These are phyloP conservation scores for Hemaris fuciformis DNA, from an alignment of 2,888 invertebrate species.

Conservation along the genomic window DNA sequence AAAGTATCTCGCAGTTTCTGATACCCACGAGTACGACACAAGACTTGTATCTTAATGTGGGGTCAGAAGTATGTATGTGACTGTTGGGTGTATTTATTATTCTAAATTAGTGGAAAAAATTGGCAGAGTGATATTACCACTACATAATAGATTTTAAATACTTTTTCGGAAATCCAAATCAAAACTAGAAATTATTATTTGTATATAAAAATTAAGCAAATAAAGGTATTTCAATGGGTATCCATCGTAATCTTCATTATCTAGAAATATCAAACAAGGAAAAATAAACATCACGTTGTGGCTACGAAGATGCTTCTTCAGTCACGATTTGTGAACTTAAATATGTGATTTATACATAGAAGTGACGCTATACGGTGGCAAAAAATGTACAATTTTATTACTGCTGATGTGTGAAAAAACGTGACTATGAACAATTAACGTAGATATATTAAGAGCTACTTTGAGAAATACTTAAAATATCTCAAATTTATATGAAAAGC, in stretches of 20 bases:
- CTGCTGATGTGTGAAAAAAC: neutral
- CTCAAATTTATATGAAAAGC: neutral
- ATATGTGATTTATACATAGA: constrained; percentile 10
- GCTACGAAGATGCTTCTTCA: neutral
- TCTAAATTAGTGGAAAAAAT: too few relatives aligned
- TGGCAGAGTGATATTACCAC: too few relatives aligned
- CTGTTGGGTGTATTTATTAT: too few relatives aligned
- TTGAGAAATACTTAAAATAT: neutral
- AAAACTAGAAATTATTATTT: neutral
- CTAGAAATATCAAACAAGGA: neutral
- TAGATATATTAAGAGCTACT: neutral
- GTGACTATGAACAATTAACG: constrained; percentile 9
- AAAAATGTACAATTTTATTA: constrained; percentile 7
- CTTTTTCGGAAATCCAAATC: too few relatives aligned
- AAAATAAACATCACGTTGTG: constrained; percentile 5
- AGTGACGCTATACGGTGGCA: constrained; percentile 6
- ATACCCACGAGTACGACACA: too few relatives aligned
- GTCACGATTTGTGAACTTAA: constrained; percentile 6
- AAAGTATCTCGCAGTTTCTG: too few relatives aligned
- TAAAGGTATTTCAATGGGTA: too few relatives aligned
- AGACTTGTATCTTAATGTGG: too few relatives aligned
- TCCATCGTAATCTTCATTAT: neutral
- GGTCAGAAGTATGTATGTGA: too few relatives aligned
- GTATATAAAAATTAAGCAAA: neutral
- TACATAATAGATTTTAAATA: too few relatives aligned